Conservation (phyloP, 2,797 vertebrate species). For the Neosilurus mollespiculum region DNA sequence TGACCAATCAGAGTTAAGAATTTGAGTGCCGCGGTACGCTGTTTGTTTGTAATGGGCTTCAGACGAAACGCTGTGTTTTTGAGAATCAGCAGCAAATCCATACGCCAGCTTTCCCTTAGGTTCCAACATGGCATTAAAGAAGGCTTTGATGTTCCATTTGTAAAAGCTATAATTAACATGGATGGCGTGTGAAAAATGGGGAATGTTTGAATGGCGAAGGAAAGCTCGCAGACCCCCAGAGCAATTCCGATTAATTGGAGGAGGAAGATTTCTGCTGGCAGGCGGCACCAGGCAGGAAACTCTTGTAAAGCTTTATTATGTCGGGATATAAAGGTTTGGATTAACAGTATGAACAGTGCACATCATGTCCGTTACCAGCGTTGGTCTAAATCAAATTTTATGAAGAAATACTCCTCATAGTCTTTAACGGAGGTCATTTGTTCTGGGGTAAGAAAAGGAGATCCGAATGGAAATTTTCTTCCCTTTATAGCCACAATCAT, state of each 20-base stretch:
- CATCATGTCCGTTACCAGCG: neutral
- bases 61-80: neutral
- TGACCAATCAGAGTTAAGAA: conserved; percentile 9
- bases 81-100: neutral
- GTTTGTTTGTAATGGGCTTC: neutral
- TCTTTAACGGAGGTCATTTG: conserved; percentile 19
- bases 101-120: neutral
- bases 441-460: neutral
- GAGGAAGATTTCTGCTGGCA: conserved; percentile 42
- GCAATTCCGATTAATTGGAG: conserved; percentile 32
- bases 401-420: neutral
- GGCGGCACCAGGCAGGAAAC: conserved; percentile 34
- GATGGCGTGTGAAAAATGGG: conserved; percentile 13
- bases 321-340: conserved; percentile 32
- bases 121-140: neutral
- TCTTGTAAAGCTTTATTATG: conserved; percentile 33
- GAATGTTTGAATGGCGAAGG: conserved; percentile 12
- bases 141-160: conserved; percentile 23
- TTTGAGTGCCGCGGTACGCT: neutral
- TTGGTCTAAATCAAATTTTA: neutral
- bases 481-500: neutral
- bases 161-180: conserved; percentile 25
- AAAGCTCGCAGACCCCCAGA: conserved; percentile 16
- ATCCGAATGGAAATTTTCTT: neutral
- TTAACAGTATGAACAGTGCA: conserved; percentile 18